Evolutionary conservation across 2,888 invertebrate genomes (phyloP), one percentile per base, ranked within the genome.

Genomic region (Nephrocerus scutellatus): DNA sequence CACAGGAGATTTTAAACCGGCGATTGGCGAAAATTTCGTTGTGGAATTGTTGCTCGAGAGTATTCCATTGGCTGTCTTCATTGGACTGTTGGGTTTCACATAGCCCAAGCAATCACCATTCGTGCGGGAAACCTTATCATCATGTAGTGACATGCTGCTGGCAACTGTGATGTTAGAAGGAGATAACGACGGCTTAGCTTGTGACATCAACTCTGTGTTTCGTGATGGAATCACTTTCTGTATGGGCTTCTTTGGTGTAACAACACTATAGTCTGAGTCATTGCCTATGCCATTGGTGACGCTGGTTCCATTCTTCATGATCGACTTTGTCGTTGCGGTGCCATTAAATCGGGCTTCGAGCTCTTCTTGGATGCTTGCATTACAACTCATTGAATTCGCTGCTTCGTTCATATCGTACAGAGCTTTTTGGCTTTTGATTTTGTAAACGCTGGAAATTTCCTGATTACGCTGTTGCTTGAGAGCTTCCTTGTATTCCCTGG

Each of bases 401-500:
- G 48, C 42, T 39, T 52, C 53, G 29, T 41, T 48, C 36, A 44
- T 45, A 26, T 54, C 57, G 38, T 50, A 46, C 32, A 44, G 42
- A 55, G 71, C 60, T 79, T 74, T 49, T 44, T 53, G 54, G 30
- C 41, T 71, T 67, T 63, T 74, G 55, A 35, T 72, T 70, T 38
- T 77, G 66, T 86, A 86, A 43, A 86, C 77, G 46, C 74, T 72
- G 33, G 72, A 72, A 30, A 74, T 74, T 62, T 86, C 87, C 68
- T 82, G 84, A 47, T 80, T 83, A 53, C 89, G 76, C 67, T 89
- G 89, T 57, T 85, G 84, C 66, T 84, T 82, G 62, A 88, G 68
- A 41, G 88, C 88, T 75, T 89, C 89, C 73, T 89, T 89, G 72
- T 88, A 89, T 73, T 89, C 88, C 70, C 87, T 62, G 32, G 79